Evolutionary conservation across 1,140 invertebrate species (phyloP), one percentile per base, ranked within the genome.

Genomic region (Agrypnia vestita): DNA sequence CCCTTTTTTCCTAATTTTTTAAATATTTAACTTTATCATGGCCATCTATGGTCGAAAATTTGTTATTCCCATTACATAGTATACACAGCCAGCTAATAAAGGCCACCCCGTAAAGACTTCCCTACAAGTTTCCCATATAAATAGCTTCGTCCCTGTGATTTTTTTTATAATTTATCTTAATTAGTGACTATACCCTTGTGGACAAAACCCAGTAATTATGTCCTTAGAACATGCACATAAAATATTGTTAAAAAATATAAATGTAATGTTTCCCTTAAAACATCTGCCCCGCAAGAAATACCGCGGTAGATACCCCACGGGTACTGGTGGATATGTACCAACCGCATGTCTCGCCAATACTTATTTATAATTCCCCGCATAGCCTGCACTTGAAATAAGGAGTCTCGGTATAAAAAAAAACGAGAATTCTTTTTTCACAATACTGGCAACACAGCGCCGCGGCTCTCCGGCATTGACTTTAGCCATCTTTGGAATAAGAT

Each of bases 311-410:
- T 43, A 35, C 35, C 61, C 8, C 19, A 19, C 4, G 11, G 17
- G 55, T 59, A 59, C 55, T 21, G 61, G 61, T 13, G 0, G 80
- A 76, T 77, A 82, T 71, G 72, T 46, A 76, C 77, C 77, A 61
- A 79, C 73, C 72, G 77, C 80, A 82, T 79, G 80, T 82, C 80
- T 79, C 77, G 77, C 80, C 80, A 82, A 82, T 82, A 79, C 73
- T 79, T 82, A 79, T 79, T 82, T 82, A 82, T 82, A 82, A 82
- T 82, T 82, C 80, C 77, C 80, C 61, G 75, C 80, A 77, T 82
- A 82, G 72, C 72, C 53, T 82, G 77, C 80, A 82, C 80, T 82
- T 82, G 80, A 82, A 79, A 82, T 82, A 82, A 79, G 80, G 80
- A 82, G 80, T 79, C 72, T 53, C 71, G 76, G 76, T 61, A 78